Percentiles rank a stretch among this genome's conserved stretches.
Conservation (phyloP, 1,140 invertebrate species). For the Cydia fagiglandana region DNA sequence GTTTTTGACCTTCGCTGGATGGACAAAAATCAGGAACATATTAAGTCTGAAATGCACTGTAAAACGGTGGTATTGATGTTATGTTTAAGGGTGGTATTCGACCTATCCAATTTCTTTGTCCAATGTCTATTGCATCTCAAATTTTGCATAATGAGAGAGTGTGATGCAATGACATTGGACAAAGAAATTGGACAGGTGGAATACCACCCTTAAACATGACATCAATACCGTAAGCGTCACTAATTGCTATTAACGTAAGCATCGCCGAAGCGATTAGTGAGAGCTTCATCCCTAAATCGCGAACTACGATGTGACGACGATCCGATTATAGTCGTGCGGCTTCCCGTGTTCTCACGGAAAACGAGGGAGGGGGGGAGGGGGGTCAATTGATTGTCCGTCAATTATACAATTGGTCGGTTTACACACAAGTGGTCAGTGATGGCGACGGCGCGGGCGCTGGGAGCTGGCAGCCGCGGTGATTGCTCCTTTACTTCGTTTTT, state of each 20-base stretch:
- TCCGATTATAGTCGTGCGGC: slow-evolving; percentile 27
- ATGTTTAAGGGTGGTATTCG: too few species aligned
- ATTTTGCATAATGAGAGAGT: too few species aligned
- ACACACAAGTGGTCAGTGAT: slow-evolving; percentile 37
- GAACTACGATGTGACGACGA: slow-evolving; percentile 17
- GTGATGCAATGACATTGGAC: too few species aligned
- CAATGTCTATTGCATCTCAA: too few species aligned
- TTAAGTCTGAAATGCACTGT: too few species aligned
- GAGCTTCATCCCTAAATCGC: slow-evolving; percentile 24
- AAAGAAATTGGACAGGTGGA: too few species aligned
- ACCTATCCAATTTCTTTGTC: too few species aligned
- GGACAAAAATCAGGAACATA: too few species aligned
- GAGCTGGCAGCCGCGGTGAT: slow-evolving; percentile 26
- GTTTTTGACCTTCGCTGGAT: too few species aligned
- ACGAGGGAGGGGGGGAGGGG: slow-evolving; percentile 24
- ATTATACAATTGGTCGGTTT: slow-evolving; percentile 63
- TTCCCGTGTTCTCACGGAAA: slow-evolving; percentile 47
- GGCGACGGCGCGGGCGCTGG: slow-evolving; percentile 27
- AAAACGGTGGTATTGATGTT: too few species aligned
- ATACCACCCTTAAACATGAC: too few species aligned
- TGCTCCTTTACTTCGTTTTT: slow-evolving; percentile 20
- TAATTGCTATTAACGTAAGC: slow-evolving; percentile 29
- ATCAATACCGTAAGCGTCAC: background rate
- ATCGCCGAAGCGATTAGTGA: slow-evolving; percentile 20
- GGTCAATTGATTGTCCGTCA: slow-evolving; percentile 56